Percentiles rank a stretch among this genome's conserved stretches.
phyloP scores from a whole-genome alignment of 2,888 invertebrate genomes.

The Schizaphis graminum region DNA sequence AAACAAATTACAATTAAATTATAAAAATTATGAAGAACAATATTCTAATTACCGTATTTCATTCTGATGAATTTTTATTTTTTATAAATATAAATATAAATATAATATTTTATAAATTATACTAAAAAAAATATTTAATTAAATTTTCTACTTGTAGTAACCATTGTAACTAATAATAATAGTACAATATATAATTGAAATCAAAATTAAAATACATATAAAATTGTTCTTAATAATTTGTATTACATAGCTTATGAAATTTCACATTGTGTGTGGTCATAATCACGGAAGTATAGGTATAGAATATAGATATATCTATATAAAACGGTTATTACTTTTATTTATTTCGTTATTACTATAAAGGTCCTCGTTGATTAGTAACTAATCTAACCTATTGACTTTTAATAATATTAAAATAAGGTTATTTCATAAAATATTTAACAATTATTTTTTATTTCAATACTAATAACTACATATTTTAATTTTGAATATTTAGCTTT shows the following conservation, averaged over 20 bases:
- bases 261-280: background rate
- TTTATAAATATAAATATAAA: background rate
- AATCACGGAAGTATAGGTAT: background rate
- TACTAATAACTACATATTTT: background rate
- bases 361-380: background rate
- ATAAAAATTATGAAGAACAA: no score
- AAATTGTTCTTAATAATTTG: background rate
- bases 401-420: background rate
- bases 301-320: background rate
- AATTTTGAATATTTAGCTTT: background rate
- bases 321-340: background rate
- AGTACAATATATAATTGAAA: background rate
- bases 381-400: background rate
- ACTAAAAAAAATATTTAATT: background rate
- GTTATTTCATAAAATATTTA: background rate
- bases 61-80: background rate
- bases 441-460: background rate
- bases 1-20: background rate
- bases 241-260: background rate
- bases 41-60: background rate
- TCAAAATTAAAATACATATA: background rate
- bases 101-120: background rate
- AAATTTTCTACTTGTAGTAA: background rate
- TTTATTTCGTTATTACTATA: background rate
- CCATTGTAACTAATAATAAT: background rate